These are phyloP conservation scores for Microcebus lehilahytsara DNA, from an alignment of 2,113 vertebrate genomes.

Conservation along the genomic window DNA sequence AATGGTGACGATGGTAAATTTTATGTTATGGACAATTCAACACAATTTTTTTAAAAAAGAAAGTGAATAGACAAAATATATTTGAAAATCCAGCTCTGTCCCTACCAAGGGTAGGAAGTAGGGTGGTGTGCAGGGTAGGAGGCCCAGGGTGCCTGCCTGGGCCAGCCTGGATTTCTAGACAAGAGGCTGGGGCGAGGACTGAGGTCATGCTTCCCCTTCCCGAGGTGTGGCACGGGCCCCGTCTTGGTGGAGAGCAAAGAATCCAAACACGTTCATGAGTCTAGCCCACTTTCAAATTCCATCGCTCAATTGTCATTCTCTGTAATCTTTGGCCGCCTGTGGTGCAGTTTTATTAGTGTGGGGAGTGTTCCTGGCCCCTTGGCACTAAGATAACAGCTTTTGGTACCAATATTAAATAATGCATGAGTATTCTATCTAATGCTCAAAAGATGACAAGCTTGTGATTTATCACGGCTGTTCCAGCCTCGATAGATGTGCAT, in stretches of 20 bases:
- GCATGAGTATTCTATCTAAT: not conserved
- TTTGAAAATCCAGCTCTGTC: not conserved
- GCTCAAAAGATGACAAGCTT: not conserved
- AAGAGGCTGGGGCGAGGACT: rapidly evolving
- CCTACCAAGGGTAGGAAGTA: not conserved
- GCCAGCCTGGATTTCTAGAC: not conserved
- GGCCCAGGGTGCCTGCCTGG: not conserved
- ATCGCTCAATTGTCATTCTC: not conserved
- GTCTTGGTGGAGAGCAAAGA: not conserved
- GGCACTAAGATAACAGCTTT: not conserved
- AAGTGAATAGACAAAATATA: not conserved
- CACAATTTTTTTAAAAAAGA: not conserved
- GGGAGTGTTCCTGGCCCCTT: not conserved
- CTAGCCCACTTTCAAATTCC: not conserved
- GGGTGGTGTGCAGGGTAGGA: too few relatives aligned
- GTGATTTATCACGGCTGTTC: not conserved
- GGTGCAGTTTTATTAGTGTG: not conserved
- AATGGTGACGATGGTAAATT: not conserved
- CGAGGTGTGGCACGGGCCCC: not conserved
- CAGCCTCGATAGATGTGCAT: not conserved
- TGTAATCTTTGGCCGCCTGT: not conserved
- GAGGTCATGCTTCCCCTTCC: too few relatives aligned
- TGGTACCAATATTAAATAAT: not conserved
- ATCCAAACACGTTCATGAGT: not conserved
- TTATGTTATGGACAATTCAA: not conserved